Base-by-base conservation (phyloP, 1,140 invertebrate genomes). In the Chymomyza costata region DNA sequence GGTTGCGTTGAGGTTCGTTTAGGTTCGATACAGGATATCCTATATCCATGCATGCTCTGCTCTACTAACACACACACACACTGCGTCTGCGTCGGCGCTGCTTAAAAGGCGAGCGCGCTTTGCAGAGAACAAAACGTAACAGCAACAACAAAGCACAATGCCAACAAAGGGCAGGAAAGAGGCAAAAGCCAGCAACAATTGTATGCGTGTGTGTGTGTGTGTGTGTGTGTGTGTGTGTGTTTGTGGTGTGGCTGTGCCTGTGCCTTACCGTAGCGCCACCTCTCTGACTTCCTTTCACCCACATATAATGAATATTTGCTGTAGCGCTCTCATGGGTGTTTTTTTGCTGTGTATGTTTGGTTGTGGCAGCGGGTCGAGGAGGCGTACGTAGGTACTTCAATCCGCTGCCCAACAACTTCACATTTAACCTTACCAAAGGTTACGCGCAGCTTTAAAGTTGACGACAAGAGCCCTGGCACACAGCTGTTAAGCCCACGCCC, bases 381-480 rank as follows among this genome's bases (percentile, higher is more conserved):
- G 3, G 37, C 8, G 14, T 3, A 7, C 19, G 34, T n/a, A n/a
- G n/a, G n/a, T n/a, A n/a, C n/a, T n/a, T n/a, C n/a, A n/a, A n/a
- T n/a, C 18, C 21, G n/a, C 19, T 41, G 19, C 53, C 38, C n/a
- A n/a, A 25, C 21, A 25, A 31, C 37, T 60, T 68, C 55, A 69
- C 65, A 73, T 74, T 74, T 74, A 74, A 74, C 69, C 69, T 74
- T 76, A 76, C 51, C 49, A 74, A 76, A 74, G 69, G 69, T 74
- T 74, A 74, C 60, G 44, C 45, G 44, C 21, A 35, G 44, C n/a
- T n/a, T n/a, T n/a, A n/a, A n/a, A n/a, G n/a, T n/a, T n/a, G n/a
- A n/a, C n/a, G n/a, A n/a, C n/a, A n/a, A n/a, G n/a, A n/a, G n/a
- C n/a, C n/a, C n/a, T n/a, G n/a, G n/a, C n/a, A n/a, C n/a, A n/a